Evolutionary conservation across 2,113 vertebrate genomes (phyloP), one percentile per base, ranked within the genome.

Genomic region (Petroica traversi): DNA sequence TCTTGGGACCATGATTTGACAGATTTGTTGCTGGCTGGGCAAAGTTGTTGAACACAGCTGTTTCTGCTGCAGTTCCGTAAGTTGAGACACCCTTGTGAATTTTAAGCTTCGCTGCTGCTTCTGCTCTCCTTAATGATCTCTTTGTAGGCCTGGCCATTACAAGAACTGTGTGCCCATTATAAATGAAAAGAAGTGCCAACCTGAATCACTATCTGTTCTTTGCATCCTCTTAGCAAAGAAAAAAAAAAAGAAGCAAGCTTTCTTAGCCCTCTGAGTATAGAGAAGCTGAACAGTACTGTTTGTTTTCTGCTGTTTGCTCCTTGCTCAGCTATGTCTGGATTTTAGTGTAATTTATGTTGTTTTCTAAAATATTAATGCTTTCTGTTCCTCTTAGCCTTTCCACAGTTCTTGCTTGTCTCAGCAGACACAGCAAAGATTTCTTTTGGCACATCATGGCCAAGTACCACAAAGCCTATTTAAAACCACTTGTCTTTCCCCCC

Each of bases 331-430:
- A 41, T 85, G 82, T 92, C 85, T 94, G 79, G 75, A 85, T 87
- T 94, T 96, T 85, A 88, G 78, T 83, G 59, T 88, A 93, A 88
- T 95, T 90, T 90, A 88, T 13, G 31, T 90, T 95, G 92, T 93
- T 97, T 93, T 95, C 79, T 95, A 84, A 96, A 97, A 94, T 93
- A 96, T 94, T 96, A 96, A 96, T 95, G 85, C 43, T 90, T 96
- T 95, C 85, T 88, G 16, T 67, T 90, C 82, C 85, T 92, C 82
- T 86, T 85, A 92, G 88, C 24, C 36, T 81, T 94, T 71, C 79
- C 55, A 83, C 38, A 57, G 78, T 63, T 93, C 88, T 90, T 80
- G 63, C 89, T 89, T 94, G 78, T 77, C 72, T 94, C 90, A 93
- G 82, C 93, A 94, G 92, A 72, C 14, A 63, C 14, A 89, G 74